These are phyloP conservation scores for Coelopa pilipes DNA, from an alignment of 2,888 invertebrate species.

Conservation along the genomic window DNA sequence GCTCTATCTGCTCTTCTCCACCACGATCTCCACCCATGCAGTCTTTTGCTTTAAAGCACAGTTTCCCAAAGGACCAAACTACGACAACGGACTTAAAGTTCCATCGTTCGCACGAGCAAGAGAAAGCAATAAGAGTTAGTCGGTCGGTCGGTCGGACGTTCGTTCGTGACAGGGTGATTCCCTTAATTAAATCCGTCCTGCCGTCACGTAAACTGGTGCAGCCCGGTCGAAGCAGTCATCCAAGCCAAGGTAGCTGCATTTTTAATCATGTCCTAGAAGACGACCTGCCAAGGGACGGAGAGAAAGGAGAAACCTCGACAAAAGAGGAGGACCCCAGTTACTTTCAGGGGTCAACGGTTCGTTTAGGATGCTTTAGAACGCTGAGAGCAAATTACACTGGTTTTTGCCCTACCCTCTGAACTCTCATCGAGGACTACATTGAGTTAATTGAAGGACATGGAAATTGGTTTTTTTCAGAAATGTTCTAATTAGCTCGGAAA, in stretches of 20 bases:
- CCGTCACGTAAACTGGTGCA: neutral
- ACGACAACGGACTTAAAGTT: neutral
- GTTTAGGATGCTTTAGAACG: neutral
- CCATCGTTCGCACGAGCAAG: no score
- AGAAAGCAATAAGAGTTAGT: no score
- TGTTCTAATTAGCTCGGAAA: neutral
- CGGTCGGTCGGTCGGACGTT: no score
- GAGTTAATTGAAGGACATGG: constrained; percentile 12
- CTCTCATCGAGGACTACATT: neutral
- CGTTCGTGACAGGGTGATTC: no score
- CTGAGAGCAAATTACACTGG: no score
- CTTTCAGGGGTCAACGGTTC: neutral
- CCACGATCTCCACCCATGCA: no score
- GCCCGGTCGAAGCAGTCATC: neutral
- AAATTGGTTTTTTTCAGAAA: constrained; percentile 1
- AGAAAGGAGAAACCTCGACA: neutral
- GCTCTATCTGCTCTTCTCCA: neutral
- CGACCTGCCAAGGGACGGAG: neutral
- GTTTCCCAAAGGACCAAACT: neutral
- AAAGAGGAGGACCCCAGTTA: constrained; percentile 8
- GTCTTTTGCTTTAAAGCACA: neutral
- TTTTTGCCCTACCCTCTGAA: neutral
- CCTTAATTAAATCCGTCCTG: no score
- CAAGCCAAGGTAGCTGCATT: constrained; percentile 13
- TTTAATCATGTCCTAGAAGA: constrained; percentile 21